Evolutionary conservation across 2,888 invertebrate genomes (phyloP).

Genomic region (Lithophane socia): DNA sequence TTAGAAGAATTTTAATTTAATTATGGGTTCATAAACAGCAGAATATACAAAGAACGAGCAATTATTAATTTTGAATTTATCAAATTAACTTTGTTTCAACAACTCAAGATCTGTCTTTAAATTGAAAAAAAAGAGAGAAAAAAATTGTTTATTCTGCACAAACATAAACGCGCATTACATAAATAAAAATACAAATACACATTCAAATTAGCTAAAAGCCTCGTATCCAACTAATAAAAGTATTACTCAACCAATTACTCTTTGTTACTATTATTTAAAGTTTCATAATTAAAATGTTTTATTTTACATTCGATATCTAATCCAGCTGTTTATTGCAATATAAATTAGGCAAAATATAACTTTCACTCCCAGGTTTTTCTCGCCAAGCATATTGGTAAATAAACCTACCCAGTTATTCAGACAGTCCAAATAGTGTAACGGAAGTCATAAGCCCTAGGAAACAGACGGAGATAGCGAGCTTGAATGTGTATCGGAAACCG

Average conservation of each 20-base stretch:
- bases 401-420: not conserved
- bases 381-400: not conserved
- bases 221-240: too few species aligned
- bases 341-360: not conserved
- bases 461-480: slow-evolving; percentile 41
- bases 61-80: not conserved
- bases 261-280: too few species aligned
- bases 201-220: too few species aligned
- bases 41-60: not conserved
- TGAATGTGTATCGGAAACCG: slow-evolving; percentile 59
- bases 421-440: slow-evolving; percentile 19
- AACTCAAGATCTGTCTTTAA: not conserved
- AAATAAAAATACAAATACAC: too few species aligned
- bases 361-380: not conserved
- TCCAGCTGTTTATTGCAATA: not conserved
- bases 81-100: not conserved
- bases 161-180: too few species aligned
- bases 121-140: too few species aligned
- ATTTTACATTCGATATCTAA: not conserved
- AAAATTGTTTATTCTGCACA: too few species aligned
- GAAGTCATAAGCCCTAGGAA: slow-evolving; percentile 48
- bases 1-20: not conserved
- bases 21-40: not conserved
- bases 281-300: not conserved
- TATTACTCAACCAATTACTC: too few species aligned